These are phyloP conservation scores for Noctua fimbriata DNA, from an alignment of 2,888 invertebrate genomes.

Conservation along the genomic window DNA sequence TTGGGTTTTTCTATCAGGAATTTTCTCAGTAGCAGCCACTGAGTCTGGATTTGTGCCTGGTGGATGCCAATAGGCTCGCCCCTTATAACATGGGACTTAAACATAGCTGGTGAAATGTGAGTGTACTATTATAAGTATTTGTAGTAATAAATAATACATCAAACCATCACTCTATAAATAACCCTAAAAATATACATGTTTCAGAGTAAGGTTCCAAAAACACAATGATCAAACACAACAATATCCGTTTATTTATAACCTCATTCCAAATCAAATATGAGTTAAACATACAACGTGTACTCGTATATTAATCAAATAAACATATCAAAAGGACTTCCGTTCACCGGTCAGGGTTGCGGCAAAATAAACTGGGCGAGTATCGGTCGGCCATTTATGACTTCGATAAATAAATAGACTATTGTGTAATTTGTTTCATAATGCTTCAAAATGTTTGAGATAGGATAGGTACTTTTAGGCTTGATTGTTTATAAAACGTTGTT, in stretches of 20 bases:
- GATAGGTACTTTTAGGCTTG: background rate
- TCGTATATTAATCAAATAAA: conserved; percentile 25
- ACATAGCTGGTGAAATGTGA: too few species aligned
- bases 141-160: too few species aligned
- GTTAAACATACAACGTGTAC: conserved; percentile 1
- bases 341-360: conserved; percentile 15
- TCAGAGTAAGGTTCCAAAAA: background rate
- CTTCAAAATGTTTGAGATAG: background rate
- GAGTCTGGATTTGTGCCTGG: too few species aligned
- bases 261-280: conserved; percentile 8
- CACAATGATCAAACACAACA: background rate
- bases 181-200: background rate
- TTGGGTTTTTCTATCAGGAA: too few species aligned
- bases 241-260: background rate
- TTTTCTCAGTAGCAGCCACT: too few species aligned
- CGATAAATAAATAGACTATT: conserved; percentile 8
- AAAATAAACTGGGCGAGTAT: conserved; percentile 27
- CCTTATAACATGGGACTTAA: too few species aligned
- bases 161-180: too few species aligned
- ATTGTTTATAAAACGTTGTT: background rate
- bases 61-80: too few species aligned
- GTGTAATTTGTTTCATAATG: conserved; percentile 4
- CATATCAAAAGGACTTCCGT: conserved; percentile 39
- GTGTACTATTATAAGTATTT: too few species aligned
- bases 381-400: conserved; percentile 3